These are phyloP conservation scores for Operophtera brumata DNA, from an alignment of 2,888 invertebrate species.

Conservation along the genomic window DNA sequence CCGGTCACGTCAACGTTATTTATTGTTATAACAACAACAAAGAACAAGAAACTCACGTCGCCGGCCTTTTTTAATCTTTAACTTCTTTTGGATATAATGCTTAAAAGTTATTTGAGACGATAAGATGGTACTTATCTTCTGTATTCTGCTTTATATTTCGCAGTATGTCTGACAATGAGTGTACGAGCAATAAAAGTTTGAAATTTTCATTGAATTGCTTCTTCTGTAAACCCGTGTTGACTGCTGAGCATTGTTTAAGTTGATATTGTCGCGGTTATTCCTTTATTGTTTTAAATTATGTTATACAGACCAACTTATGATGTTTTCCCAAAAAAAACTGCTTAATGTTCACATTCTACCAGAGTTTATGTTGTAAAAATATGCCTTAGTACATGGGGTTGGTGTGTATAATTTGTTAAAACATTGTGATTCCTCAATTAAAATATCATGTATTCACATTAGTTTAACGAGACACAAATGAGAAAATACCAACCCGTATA, in stretches of 20 bases:
- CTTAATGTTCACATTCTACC: neutral
- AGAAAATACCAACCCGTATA: slow-evolving; percentile 10
- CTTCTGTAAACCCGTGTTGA: slow-evolving; percentile 1
- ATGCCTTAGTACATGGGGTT: neutral
- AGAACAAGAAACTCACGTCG: slow-evolving; percentile 59
- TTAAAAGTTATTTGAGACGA: slow-evolving; percentile 17
- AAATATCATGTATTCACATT: slow-evolving; percentile 3
- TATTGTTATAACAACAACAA: slow-evolving; percentile 71
- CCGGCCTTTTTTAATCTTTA: slow-evolving; percentile 56
- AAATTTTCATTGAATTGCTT: slow-evolving; percentile 5
- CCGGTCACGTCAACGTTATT: slow-evolving; percentile 76
- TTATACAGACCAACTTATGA: neutral
- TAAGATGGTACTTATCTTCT: slow-evolving; percentile 1
- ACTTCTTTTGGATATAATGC: slow-evolving; percentile 41
- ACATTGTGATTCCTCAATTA: slow-evolving; percentile 4
- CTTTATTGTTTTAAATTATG: slow-evolving; percentile 5
- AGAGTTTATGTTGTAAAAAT: neutral
- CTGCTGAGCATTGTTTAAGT: slow-evolving; percentile 2
- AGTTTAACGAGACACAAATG: slow-evolving; percentile 4
- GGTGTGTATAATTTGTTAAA: neutral
- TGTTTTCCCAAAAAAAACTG: neutral
- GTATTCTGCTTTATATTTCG: slow-evolving; percentile 3
- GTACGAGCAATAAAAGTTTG: slow-evolving; percentile 6
- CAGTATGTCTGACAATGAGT: slow-evolving; percentile 1
- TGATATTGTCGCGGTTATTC: slow-evolving; percentile 1